phyloP scores from a whole-genome alignment of 2,888 invertebrate genomes.

The Antitype chi region DNA sequence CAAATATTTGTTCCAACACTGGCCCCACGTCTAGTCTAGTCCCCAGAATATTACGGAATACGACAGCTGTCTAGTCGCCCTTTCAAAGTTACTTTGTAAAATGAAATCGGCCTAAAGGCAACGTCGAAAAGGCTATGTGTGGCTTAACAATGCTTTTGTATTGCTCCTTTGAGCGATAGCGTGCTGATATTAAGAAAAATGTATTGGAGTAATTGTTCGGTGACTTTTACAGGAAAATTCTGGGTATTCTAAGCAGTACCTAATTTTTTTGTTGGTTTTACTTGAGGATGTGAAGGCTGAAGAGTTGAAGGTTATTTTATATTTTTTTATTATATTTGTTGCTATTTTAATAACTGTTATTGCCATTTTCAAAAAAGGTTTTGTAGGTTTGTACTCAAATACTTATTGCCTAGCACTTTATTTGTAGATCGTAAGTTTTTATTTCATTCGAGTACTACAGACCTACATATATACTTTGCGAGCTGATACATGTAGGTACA shows the following conservation, averaged over 20 bases:
- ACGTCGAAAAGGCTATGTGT: slow-evolving; percentile 78
- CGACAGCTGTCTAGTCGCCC: slow-evolving; percentile 69
- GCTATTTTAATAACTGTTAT: background rate
- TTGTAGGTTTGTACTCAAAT: background rate
- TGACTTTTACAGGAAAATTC: slow-evolving; percentile 18
- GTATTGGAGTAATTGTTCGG: slow-evolving; percentile 39
- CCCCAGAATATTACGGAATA: slow-evolving; percentile 61
- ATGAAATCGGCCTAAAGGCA: slow-evolving; percentile 79
- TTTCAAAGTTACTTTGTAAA: slow-evolving; percentile 80
- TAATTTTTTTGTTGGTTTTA: slow-evolving; percentile 24
- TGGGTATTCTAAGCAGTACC: background rate
- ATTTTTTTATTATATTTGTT: background rate
- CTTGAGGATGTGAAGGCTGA: background rate
- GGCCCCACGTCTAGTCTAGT: slow-evolving; percentile 49
- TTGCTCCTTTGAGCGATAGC: slow-evolving; percentile 49
- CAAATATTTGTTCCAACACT: slow-evolving; percentile 24
- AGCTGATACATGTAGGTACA: background rate
- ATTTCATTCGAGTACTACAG: background rate
- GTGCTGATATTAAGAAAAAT: slow-evolving; percentile 54
- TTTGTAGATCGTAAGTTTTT: background rate
- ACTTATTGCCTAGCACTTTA: background rate
- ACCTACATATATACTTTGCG: background rate
- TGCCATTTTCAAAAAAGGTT: background rate
- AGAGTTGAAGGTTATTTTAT: background rate
- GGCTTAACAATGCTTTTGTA: slow-evolving; percentile 63